Evolutionary conservation across 2,797 vertebrate species (phyloP).

Genomic region (Poeciliopsis paucimaculata): DNA sequence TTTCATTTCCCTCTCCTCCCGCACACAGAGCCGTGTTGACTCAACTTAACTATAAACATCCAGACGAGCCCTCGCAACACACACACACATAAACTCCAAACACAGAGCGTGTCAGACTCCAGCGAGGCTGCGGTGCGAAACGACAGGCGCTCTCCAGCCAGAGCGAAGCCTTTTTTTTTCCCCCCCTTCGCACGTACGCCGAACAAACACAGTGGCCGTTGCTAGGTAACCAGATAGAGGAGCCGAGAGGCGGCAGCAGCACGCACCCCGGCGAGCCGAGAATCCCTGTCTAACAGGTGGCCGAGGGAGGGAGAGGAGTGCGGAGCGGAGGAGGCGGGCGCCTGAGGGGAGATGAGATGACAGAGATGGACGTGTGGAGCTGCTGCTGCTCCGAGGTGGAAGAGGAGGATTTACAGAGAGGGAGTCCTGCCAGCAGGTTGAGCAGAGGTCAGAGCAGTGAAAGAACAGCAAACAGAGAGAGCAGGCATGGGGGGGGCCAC

Average conservation of each 20-base stretch:
- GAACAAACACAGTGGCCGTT: slow-evolving; percentile 79
- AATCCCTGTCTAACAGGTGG: slow-evolving; percentile 80
- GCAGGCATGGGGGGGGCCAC: slow-evolving; percentile 24
- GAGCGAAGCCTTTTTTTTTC: slow-evolving; percentile 62
- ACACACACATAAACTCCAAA: slow-evolving; percentile 1
- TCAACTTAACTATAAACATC: slow-evolving; percentile 51
- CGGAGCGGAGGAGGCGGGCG: slow-evolving; percentile 8
- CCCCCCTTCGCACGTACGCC: slow-evolving; percentile 73
- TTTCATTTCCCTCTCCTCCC: slow-evolving; percentile 49
- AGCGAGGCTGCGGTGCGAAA: slow-evolving; percentile 53
- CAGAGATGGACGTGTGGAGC: slow-evolving; percentile 59
- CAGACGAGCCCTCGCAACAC: slow-evolving; percentile 28
- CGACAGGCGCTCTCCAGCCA: slow-evolving; percentile 48
- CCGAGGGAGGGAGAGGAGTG: slow-evolving; percentile 54
- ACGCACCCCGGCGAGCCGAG: slow-evolving; percentile 66
- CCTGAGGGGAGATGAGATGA: slow-evolving; percentile 57
- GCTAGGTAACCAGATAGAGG: slow-evolving; percentile 79
- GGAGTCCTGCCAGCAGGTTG: slow-evolving; percentile 49
- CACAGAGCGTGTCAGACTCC: slow-evolving; percentile 35
- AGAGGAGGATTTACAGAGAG: slow-evolving; percentile 50
- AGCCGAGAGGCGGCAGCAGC: slow-evolving; percentile 75
- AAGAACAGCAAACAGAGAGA: slow-evolving; percentile 47
- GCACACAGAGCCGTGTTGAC: slow-evolving; percentile 35
- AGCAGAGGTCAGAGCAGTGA: slow-evolving; percentile 55
- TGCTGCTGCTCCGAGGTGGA: slow-evolving; percentile 34